Percentiles rank a stretch among this genome's conserved stretches.
These are phyloP conservation scores for Pomatostomus ruficeps DNA, from an alignment of 2,113 vertebrate genomes.

Conservation along the genomic window DNA sequence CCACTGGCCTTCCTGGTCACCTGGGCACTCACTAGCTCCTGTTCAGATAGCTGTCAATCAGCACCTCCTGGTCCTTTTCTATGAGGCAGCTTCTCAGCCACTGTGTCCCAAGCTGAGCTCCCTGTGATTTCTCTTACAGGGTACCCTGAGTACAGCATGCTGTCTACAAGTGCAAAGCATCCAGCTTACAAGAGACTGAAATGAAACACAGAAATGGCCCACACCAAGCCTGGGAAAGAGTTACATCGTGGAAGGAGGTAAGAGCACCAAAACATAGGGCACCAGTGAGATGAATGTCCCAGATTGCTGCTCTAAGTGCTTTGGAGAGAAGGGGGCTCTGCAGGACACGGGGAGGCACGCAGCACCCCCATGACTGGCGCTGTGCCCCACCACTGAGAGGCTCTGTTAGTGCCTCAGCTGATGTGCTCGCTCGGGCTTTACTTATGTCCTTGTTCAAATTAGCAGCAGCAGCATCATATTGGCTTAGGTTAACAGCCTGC, in stretches of 20 bases:
- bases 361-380: not conserved
- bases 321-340: not conserved
- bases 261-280: not conserved
- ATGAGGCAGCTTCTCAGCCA: not conserved
- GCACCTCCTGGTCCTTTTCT: not conserved
- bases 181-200: not conserved
- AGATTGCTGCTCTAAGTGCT: not conserved
- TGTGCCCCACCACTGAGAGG: not conserved
- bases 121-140: rapidly evolving
- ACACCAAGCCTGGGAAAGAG: not conserved
- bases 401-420: not conserved
- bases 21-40: not conserved
- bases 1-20: not conserved
- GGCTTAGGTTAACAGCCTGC: slow-evolving; percentile 17
- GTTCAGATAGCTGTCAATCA: not conserved
- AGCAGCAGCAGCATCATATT: not conserved
- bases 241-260: not conserved
- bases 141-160: rapidly evolving
- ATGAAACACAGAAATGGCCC: not conserved
- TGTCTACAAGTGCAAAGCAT: not conserved
- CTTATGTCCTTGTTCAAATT: not conserved
- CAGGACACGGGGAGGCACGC: not conserved
- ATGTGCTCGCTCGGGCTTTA: slow-evolving; percentile 6
- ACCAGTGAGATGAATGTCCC: not conserved
- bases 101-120: not conserved